Evolutionary conservation across 2,888 invertebrate genomes (phyloP).

Genomic region (Lamellibrachia columna): DNA sequence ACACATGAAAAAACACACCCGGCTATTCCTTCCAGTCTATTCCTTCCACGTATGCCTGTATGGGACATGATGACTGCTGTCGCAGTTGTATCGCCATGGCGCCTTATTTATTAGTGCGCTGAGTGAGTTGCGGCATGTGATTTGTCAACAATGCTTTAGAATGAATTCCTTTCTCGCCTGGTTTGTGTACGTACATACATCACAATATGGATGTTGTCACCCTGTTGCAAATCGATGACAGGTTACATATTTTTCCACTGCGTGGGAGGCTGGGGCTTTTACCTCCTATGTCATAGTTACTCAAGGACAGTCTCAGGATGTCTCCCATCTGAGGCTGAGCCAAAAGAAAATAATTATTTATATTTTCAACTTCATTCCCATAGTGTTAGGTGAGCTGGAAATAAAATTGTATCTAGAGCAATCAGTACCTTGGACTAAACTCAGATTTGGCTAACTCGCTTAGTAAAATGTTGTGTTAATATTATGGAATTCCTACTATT

Average conservation of each 20-base stretch:
- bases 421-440: too few relatives aligned
- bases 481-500: too few relatives aligned
- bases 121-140: neutral
- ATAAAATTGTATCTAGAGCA: too few relatives aligned
- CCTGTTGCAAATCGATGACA: neutral
- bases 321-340: too few relatives aligned
- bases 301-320: too few relatives aligned
- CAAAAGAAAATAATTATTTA: too few relatives aligned
- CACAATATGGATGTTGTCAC: neutral
- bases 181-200: neutral
- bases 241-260: neutral
- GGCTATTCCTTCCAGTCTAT: neutral
- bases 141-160: slow-evolving; percentile 4
- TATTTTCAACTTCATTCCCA: too few relatives aligned
- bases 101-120: neutral
- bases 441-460: too few relatives aligned
- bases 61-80: neutral
- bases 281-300: too few relatives aligned
- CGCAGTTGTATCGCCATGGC: neutral
- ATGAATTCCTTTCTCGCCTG: neutral
- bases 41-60: neutral
- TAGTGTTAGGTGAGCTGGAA: too few relatives aligned
- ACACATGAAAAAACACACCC: neutral
- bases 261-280: neutral
- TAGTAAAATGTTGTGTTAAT: too few relatives aligned